Evolutionary conservation across 2,113 vertebrate species (phyloP), one percentile per base, ranked within the genome.

Genomic region (Scalopus aquaticus): DNA sequence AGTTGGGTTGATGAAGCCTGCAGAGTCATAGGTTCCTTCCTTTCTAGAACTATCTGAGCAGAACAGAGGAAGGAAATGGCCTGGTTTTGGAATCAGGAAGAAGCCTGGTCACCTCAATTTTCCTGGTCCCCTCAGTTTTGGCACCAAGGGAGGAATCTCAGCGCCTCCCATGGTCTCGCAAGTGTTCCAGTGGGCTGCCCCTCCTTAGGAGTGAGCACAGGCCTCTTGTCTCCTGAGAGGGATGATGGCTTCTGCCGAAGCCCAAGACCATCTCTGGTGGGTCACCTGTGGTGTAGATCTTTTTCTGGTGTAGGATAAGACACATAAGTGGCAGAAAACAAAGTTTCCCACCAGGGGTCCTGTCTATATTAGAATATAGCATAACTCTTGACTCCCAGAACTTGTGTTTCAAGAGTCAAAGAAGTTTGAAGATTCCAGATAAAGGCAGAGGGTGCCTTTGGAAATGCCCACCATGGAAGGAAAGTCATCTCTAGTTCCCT

Each of bases 111-210:
- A n/a, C n/a, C n/a, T n/a, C n/a, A n/a, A n/a, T n/a, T n/a, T n/a
- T n/a, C n/a, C n/a, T n/a, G 72, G 58, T 32, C 37, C 37, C n/a
- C 26, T 26, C 44, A 70, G 28, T 69, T 58, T 70, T 2, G 19
- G 20, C 37, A 32, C n/a, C 51, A 13, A 32, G 39, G 78, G 51
- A 5, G 32, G 58, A 9, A 39, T 4, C 72, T 58, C 15, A 17
- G 44, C 37, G 15, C 37, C 9, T 39, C 39, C 42, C 35, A n/a
- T 15, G 24, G 26, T 39, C 37, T 62, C 44, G 46, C 32, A 64
- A 28, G 44, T 7, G 7, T 54, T 16, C 13, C 2, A 5, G 37
- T 0, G 7, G 49, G 22, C n/a, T 60, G 46, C 13, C 8, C 26
- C 51, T 24, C 90, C 44, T n/a, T 22, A 28, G 20, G 24, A 35